Conservation (phyloP, 2,797 vertebrate species). For the Coccyzus lansbergi region DNA sequence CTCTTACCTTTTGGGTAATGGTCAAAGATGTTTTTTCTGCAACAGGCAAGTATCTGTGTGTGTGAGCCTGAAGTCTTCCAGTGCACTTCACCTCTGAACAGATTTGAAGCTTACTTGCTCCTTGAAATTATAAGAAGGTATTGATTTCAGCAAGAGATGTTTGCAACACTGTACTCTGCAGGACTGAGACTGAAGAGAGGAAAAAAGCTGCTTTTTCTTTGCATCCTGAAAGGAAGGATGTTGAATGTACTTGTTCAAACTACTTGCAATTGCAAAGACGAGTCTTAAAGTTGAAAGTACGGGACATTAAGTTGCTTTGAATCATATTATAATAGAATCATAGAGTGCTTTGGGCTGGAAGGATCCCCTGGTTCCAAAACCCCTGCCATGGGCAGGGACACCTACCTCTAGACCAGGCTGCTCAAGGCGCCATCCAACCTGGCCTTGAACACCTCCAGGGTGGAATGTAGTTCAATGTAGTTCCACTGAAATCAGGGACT, state of each 20-base stretch:
- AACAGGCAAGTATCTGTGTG: constrained; percentile 42
- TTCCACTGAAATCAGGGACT: neutral
- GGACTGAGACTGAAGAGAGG: constrained; percentile 70
- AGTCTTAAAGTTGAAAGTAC: neutral
- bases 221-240: constrained; percentile 72
- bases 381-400: no score
- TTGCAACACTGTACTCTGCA: constrained; percentile 69
- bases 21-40: constrained; percentile 33
- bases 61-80: constrained; percentile 59
- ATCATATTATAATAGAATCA: neutral
- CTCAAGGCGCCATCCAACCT: no score
- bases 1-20: constrained; percentile 48
- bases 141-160: constrained; percentile 73
- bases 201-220: constrained; percentile 68
- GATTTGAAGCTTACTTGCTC: constrained; percentile 69
- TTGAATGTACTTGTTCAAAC: constrained; percentile 68
- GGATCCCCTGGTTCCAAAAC: no score
- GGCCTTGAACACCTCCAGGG: no score
- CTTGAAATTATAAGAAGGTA: constrained; percentile 75
- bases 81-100: constrained; percentile 70
- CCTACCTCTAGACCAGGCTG: no score
- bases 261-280: constrained; percentile 58
- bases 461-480: neutral
- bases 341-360: no score
- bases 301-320: neutral